phyloP scores from a whole-genome alignment of 2,888 invertebrate genomes.

The Apantesis nais region DNA sequence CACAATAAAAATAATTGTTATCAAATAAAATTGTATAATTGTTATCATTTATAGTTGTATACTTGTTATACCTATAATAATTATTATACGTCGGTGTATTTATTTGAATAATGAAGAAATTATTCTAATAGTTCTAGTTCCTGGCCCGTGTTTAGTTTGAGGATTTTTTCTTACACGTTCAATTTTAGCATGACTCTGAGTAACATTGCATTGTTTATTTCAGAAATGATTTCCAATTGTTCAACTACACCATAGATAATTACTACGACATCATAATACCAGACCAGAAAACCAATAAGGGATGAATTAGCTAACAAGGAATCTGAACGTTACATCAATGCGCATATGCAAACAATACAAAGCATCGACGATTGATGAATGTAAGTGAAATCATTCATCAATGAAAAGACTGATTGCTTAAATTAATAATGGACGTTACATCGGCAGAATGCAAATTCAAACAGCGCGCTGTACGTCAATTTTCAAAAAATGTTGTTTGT shows the following conservation, averaged over 20 bases:
- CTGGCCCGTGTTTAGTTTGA: no score
- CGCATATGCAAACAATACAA: constrained; percentile 42
- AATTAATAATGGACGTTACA: constrained; percentile 53
- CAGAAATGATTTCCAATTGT: constrained; percentile 94
- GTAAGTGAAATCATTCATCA: constrained; percentile 56
- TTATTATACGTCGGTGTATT: no score
- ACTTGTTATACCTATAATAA: no score
- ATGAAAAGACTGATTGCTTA: constrained; percentile 60
- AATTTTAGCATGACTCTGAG: not conserved
- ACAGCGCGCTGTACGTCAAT: constrained; percentile 46
- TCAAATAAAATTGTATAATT: no score
- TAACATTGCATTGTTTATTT: constrained; percentile 55
- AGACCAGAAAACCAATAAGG: constrained; percentile 64
- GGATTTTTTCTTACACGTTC: not conserved
- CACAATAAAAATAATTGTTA: no score
- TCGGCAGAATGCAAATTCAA: constrained; percentile 21
- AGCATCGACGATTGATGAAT: constrained; percentile 56
- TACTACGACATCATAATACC: constrained; percentile 87
- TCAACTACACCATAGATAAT: constrained; percentile 92
- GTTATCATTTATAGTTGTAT: no score
- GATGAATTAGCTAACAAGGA: constrained; percentile 58
- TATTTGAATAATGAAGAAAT: no score
- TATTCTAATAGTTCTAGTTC: no score
- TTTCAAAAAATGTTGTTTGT: constrained; percentile 20
- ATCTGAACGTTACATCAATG: constrained; percentile 45